phyloP scores from a whole-genome alignment of 2,113 vertebrate species.

The Tragelaphus strepsiceros region DNA sequence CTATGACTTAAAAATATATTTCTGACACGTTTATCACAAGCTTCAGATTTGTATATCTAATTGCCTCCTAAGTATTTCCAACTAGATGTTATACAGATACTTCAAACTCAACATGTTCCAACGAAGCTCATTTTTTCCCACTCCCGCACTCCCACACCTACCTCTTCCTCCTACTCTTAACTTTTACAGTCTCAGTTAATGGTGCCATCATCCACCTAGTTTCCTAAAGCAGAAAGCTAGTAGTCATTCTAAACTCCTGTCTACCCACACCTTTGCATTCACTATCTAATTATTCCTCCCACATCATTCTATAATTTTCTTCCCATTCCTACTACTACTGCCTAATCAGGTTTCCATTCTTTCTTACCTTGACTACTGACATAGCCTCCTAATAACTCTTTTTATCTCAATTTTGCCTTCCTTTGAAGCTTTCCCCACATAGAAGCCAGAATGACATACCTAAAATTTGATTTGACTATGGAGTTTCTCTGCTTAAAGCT shows the following conservation, averaged over 20 bases:
- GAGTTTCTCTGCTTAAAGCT: not conserved
- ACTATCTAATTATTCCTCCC: constrained; percentile 28
- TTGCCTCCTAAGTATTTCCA: not conserved
- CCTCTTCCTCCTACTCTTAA: not conserved
- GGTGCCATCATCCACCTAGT: not conserved
- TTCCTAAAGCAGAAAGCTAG: constrained; percentile 19
- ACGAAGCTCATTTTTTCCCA: not conserved
- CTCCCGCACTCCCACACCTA: not conserved
- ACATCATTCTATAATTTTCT: not conserved
- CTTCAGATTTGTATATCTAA: not conserved
- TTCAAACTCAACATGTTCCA: not conserved
- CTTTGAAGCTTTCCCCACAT: not conserved
- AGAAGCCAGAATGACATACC: not conserved
- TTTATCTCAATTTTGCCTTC: not conserved
- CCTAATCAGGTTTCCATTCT: not conserved
- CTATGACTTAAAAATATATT: not conserved
- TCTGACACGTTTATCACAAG: not conserved
- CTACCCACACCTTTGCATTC: not conserved
- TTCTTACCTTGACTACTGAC: not conserved
- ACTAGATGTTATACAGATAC: not conserved
- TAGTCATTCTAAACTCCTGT: constrained; percentile 4
- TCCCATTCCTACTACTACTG: not conserved
- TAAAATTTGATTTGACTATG: not conserved
- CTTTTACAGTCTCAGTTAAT: not conserved
- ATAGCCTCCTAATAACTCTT: not conserved